phyloP scores from a whole-genome alignment of 2,888 invertebrate genomes.

The Rhagophthalmus giganteus region DNA sequence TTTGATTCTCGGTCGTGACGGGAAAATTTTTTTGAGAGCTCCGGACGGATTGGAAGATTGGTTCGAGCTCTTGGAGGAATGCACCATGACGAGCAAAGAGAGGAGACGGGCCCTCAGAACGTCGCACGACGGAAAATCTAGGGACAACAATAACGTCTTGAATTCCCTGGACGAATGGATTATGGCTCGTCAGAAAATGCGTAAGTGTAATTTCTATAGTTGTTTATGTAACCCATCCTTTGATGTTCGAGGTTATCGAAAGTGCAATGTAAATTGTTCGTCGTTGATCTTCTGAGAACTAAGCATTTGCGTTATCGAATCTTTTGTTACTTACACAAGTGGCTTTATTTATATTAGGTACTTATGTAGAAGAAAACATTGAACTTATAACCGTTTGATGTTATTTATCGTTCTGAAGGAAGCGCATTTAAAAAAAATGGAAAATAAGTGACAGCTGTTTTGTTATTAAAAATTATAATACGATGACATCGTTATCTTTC shows the following conservation, averaged over 20 bases:
- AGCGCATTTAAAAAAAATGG: too few relatives aligned
- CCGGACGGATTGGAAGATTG: conserved; percentile 66
- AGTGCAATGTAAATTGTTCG: too few relatives aligned
- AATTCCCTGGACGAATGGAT: conserved; percentile 61
- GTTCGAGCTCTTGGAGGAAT: conserved; percentile 68
- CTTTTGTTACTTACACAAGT: too few relatives aligned
- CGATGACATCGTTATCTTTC: too few relatives aligned
- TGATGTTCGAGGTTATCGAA: neutral
- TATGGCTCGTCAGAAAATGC: conserved; percentile 56
- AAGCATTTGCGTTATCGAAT: too few relatives aligned
- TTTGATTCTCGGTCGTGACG: conserved; percentile 58
- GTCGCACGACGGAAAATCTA: conserved; percentile 54
- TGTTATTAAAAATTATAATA: too few relatives aligned
- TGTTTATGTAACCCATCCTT: neutral
- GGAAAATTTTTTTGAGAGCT: conserved; percentile 56
- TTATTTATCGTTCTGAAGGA: too few relatives aligned
- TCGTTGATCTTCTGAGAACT: too few relatives aligned
- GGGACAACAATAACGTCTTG: conserved; percentile 53
- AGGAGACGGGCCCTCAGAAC: conserved; percentile 60
- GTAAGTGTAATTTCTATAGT: conserved; percentile 43
- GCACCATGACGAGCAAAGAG: conserved; percentile 66
- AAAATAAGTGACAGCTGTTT: too few relatives aligned
- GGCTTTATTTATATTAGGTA: too few relatives aligned
- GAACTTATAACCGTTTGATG: too few relatives aligned
- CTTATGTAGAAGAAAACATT: too few relatives aligned